Percentiles rank a stretch among this genome's conserved stretches.
Conservation (phyloP, 2,888 invertebrate species). For the Noctua pronuba region DNA sequence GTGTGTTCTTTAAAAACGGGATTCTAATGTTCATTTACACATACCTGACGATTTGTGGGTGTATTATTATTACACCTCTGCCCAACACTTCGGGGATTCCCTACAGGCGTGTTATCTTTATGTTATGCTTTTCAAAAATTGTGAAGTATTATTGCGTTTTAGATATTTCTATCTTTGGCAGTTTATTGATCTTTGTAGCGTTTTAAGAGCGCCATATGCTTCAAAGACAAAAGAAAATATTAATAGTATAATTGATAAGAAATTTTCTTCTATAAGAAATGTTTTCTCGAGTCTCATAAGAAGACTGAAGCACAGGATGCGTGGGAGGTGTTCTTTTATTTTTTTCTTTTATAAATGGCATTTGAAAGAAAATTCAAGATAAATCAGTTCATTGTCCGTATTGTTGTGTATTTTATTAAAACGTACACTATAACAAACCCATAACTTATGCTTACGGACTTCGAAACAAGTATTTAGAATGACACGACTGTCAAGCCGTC, state of each 20-base stretch:
- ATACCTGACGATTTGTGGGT: neutral
- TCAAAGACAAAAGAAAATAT: constrained; percentile 3
- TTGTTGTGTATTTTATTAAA: constrained; percentile 1
- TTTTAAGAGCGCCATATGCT: neutral
- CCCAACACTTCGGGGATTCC: neutral
- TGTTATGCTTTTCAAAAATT: neutral
- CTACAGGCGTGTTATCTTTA: neutral
- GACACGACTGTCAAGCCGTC: constrained; percentile 71
- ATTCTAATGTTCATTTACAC: neutral
- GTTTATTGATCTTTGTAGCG: neutral
- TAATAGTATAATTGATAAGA: neutral
- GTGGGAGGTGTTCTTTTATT: constrained; percentile 4
- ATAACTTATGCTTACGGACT: constrained; percentile 61
- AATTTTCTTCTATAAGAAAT: neutral
- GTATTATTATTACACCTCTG: neutral
- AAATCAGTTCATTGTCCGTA: neutral
- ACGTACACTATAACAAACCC: constrained; percentile 1
- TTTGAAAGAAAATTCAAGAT: neutral
- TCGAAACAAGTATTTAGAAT: constrained; percentile 69
- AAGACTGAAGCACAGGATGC: neutral
- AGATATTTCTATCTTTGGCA: neutral
- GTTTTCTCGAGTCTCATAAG: neutral
- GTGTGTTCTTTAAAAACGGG: neutral
- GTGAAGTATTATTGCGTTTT: too few relatives aligned
- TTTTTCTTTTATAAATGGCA: neutral